Evolutionary conservation across 2,888 invertebrate genomes (phyloP), one percentile per base, ranked within the genome.

Genomic region (Noctua pronuba): DNA sequence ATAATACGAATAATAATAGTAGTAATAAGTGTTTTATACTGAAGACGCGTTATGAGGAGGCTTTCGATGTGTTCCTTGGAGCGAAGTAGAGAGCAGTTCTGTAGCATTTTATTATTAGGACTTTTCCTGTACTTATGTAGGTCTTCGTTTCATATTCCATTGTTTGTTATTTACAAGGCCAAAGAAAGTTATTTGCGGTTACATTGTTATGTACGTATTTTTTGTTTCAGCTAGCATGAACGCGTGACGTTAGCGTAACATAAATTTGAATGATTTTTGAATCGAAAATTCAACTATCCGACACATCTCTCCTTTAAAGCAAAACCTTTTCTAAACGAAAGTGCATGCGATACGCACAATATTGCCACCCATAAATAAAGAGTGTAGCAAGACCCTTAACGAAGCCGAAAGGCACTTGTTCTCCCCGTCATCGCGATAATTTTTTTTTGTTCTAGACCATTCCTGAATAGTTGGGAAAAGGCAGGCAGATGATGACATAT

Each of bases 41-140:
- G 60, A 44, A 18, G 44, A 38, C 8, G 46, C 16, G 55, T 58
- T 82, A 84, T 73, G 69, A 70, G 70, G 60, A n/a, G 24, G 28
- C 31, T 64, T 21, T 75, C 21, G 18, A 58, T 13, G n/a, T 24
- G 16, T 38, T 69, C 38, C 21, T 49, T 18, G 8, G n/a, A 31
- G n/a, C 21, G 31, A 44, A 75, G 18, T 60, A 35, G 28, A 58
- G 16, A 10, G 7, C 58, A 64, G 16, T 38, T 52, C 6, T 62
- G n/a, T 38, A 31, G 13, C 5, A 8, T 49, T 67, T 67, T 44
- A 31, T 69, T 46, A 16, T 21, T 31, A 41, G 18, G 0, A 5
- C 31, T 28, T n/a, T 35, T 44, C 1, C 3, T 28, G 3, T 21
- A 7, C 0, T 38, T 64, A 13, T 3, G 24, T 31, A 38, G 31